Base-by-base conservation (phyloP, 2,888 invertebrate species). In the Chrysodeixis includens region DNA sequence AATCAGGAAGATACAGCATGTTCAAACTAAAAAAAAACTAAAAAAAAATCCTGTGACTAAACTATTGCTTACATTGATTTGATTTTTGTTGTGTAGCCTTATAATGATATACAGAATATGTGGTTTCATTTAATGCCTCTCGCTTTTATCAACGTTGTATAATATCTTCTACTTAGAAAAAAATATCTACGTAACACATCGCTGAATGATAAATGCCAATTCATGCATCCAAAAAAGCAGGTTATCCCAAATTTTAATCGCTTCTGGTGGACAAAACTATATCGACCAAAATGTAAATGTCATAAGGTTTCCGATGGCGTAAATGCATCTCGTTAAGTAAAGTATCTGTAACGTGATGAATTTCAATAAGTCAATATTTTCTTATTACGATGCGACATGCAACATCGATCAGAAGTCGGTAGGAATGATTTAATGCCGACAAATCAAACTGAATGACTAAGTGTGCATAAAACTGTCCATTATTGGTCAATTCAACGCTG, bases 111-210 rank as follows among this genome's bases (percentile, higher is more conserved):
- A n/a, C n/a, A n/a, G n/a, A n/a, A n/a, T n/a, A n/a, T n/a, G n/a
- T n/a, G n/a, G n/a, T n/a, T n/a, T n/a, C n/a, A n/a, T n/a, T n/a
- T n/a, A n/a, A n/a, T n/a, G n/a, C n/a, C n/a, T n/a, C n/a, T n/a
- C n/a, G n/a, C n/a, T n/a, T n/a, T n/a, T n/a, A n/a, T n/a, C n/a
- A n/a, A n/a, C n/a, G n/a, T n/a, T n/a, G n/a, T n/a, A n/a, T n/a
- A n/a, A n/a, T n/a, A n/a, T n/a, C 26, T 26, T 26, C 6, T 26
- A 26, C 26, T 26, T 26, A 6, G 26, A 26, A 16, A 49, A 76
- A 66, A 40, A 71, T 56, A 62, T 35, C 58, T 46, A 57, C 46
- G 55, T 55, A 10, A 69, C 8, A 32, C 32, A 32, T n/a, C 14
- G 20, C 46, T 26, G 35, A 32, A 40, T 20, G 3, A 44, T 18